Evolutionary conservation across 2,888 invertebrate species (phyloP), one percentile per base, ranked within the genome.

Genomic region (Cosmia trapezina): DNA sequence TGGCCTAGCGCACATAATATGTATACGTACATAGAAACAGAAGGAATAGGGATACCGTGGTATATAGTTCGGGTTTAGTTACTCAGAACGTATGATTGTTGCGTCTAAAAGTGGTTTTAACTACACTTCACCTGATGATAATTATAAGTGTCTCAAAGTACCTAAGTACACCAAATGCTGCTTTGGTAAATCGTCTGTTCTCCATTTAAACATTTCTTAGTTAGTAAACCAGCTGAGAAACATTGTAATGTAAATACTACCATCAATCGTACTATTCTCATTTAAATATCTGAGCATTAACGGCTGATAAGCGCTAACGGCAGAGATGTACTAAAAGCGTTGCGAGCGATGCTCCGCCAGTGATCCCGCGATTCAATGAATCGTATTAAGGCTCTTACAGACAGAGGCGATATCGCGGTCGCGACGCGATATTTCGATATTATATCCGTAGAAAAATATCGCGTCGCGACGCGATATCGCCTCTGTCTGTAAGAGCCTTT

Each of bases 281-380:
- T 53, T 54, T 43, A 64, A 76, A 76, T 73, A 65, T 54, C 62
- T 22, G 49, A 64, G 33, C 22, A 47, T 66, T 76, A 45, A 49
- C 33, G n/a, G 22, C 33, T 41, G 80, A 65, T 80, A 74, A 77
- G 45, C 54, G 19, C 33, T 12, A 37, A 69, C 28, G 78, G 53
- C 59, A 33, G 37, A 53, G 61, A 57, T 57, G 43, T 64, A 49
- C 45, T 78, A 22, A 45, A 64, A 82, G 56, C 65, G 54, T 45
- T 65, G 71, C 76, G 41, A 59, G 79, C 64, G 72, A 70, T 69
- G 60, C 43, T 69, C 28, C 5, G 47, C 74, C 60, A 84, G 77
- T 63, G 80, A 77, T 75, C 33, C 54, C 65, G 62, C 33, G 28
- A 83, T 84, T 78, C 81, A 86, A 84, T 83, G 73, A 81, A 84